Percentiles rank a stretch among this genome's conserved stretches.
Conservation (phyloP, 37 sponge, comb jelly and placozoan species). For the Diacarnus erythraeanus region DNA sequence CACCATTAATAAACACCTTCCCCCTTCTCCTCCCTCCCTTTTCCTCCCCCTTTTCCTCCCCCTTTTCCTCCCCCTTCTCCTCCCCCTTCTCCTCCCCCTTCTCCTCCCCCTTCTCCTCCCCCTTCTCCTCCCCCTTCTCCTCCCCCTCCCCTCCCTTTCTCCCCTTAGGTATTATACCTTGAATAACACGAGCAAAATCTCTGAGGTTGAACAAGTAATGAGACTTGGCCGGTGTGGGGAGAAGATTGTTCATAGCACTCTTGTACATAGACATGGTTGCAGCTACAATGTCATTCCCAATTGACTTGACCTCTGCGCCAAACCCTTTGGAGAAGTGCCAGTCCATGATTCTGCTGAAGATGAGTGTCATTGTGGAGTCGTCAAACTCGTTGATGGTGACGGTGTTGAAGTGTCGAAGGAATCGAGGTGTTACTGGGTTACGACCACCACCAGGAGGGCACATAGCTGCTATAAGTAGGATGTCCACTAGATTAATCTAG, state of each 20-base stretch:
- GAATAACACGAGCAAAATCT: slow-evolving; percentile 97
- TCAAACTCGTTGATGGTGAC: slow-evolving; percentile 96
- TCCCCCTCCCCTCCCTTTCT: too few relatives aligned
- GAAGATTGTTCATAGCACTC: slow-evolving; percentile 86
- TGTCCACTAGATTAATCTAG: slow-evolving; percentile 87
- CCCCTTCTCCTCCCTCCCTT: too few relatives aligned
- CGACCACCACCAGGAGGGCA: slow-evolving; percentile 98
- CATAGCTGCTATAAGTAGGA: slow-evolving; percentile 91
- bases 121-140: too few relatives aligned
- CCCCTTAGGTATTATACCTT: too few relatives aligned
- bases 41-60: too few relatives aligned
- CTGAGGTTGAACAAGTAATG: slow-evolving; percentile 98
- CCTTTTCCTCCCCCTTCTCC: too few relatives aligned
- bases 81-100: too few relatives aligned
- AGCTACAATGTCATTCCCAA: slow-evolving; percentile 67
- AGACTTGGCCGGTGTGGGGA: slow-evolving; percentile 95
- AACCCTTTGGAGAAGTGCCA: slow-evolving; percentile 94
- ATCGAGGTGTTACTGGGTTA: slow-evolving; percentile 93
- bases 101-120: too few relatives aligned
- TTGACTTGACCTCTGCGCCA: slow-evolving; percentile 65
- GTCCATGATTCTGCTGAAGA: slow-evolving; percentile 80
- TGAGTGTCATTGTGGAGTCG: slow-evolving; percentile 82
- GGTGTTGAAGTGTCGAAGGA: slow-evolving; percentile 94
- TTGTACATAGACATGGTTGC: slow-evolving; percentile 92
- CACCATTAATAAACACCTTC: too few relatives aligned